These are phyloP conservation scores for Neogobius melanostomus DNA, from an alignment of 2,113 vertebrate genomes.

Conservation along the genomic window DNA sequence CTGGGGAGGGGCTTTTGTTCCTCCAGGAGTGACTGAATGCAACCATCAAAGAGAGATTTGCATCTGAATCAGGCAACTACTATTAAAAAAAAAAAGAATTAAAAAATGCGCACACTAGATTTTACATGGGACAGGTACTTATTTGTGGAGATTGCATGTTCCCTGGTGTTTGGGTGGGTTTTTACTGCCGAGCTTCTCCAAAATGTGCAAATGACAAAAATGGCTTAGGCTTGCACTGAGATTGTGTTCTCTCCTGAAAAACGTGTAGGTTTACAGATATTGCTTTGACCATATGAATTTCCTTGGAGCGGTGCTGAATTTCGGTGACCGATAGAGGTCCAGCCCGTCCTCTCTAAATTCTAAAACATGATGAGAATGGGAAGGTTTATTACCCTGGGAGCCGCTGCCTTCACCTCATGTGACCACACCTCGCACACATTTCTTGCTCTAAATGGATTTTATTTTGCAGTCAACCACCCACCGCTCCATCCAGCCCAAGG, in stretches of 20 bases:
- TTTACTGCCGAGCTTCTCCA: no score
- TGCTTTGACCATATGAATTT: not conserved
- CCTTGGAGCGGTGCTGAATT: not conserved
- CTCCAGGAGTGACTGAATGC: slow-evolving; percentile 17
- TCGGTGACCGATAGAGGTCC: not conserved
- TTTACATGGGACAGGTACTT: not conserved
- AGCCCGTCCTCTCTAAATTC: not conserved
- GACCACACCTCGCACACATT: slow-evolving; percentile 30
- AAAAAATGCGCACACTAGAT: not conserved
- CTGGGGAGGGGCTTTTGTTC: slow-evolving; percentile 29
- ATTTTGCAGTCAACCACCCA: slow-evolving; percentile 28
- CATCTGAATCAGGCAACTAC: slow-evolving; percentile 1
- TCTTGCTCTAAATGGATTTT: slow-evolving; percentile 32
- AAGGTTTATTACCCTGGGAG: slow-evolving; percentile 11
- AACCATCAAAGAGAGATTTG: slow-evolving; percentile 14
- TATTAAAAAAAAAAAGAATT: not conserved
- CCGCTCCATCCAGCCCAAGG: slow-evolving; percentile 34
- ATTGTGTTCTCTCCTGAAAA: not conserved
- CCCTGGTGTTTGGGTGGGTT: no score
- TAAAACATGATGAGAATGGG: not conserved
- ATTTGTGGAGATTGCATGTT: not conserved
- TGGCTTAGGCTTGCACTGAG: no score
- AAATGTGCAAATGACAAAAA: no score
- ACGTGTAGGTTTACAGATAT: not conserved
- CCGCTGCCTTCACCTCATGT: not conserved